Conservation (phyloP, 2,113 vertebrate species). For the Hippopotamus amphibius region DNA sequence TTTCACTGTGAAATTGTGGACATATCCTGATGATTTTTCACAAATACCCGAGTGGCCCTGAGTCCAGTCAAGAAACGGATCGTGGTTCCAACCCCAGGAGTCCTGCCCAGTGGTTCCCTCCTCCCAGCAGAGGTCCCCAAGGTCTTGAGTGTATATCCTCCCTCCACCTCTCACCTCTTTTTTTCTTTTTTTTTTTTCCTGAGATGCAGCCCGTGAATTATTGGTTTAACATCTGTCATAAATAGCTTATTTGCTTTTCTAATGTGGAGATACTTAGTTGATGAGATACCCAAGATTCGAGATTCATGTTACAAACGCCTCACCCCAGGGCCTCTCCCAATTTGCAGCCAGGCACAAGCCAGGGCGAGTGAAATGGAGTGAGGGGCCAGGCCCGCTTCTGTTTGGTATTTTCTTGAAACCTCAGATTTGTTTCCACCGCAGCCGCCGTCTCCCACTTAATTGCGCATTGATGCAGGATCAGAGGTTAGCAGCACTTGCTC, state of each 20-base stretch:
- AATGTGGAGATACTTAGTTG: background rate
- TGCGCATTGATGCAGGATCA: background rate
- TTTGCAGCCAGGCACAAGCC: background rate
- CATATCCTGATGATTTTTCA: background rate
- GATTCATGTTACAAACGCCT: background rate
- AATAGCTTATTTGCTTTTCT: background rate
- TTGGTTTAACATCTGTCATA: background rate
- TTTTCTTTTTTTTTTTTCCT: background rate
- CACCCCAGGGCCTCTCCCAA: no score
- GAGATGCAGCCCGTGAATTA: conserved; percentile 40
- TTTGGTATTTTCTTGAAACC: background rate
- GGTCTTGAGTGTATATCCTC: background rate
- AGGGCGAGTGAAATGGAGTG: accelerated
- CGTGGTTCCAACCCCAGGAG: background rate
- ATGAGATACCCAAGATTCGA: background rate
- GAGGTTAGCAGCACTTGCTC: background rate
- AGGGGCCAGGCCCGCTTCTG: background rate
- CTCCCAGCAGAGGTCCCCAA: background rate
- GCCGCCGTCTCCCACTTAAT: background rate
- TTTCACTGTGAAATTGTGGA: background rate
- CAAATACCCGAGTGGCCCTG: background rate
- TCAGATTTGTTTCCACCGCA: background rate
- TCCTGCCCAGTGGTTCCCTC: background rate
- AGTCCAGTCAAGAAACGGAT: background rate
- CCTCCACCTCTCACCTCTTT: accelerated